Evolutionary conservation across 2,113 vertebrate genomes (phyloP), one percentile per base, ranked within the genome.

Genomic region (Osmerus mordax): DNA sequence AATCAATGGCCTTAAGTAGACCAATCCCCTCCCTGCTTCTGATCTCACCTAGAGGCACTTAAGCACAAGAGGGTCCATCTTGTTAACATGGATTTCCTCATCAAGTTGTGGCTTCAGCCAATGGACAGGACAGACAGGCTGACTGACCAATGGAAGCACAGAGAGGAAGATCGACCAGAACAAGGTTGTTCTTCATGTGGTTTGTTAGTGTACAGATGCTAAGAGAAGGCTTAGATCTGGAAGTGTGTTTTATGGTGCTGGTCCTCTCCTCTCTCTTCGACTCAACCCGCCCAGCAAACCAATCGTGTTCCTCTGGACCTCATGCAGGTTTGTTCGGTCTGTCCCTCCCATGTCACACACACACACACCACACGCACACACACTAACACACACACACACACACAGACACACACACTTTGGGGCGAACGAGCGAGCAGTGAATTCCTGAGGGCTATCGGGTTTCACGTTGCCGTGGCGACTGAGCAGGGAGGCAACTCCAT

Each of bases 401-500:
- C n/a, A n/a, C n/a, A n/a, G n/a, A n/a, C n/a, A n/a, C n/a, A 68
- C 65, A 69, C 64, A 78, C 87, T 87, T 88, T 81, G 84, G 88
- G 87, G 86, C 82, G 65, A 52, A 9, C 88, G 70, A 91, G 53
- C 36, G 91, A 94, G 95, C 94, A 91, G 94, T 92, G 90, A 97
- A 99, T 99, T 98, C 97, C 96, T 96, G 90, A 90, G 91, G 92
- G 93, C 93, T 95, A 94, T 99, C 94, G 7, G 92, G 93, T 99
- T 98, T 97, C 97, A 81, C 77, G 93, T 99, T 95, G 93, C 96
- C 95, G 94, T 97, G 93, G 96, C 94, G 94, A 98, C 97, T 88
- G 58, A 94, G 95, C 93, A 93, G 92, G 93, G 94, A 98, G 97
- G 96, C 96, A 95, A 95, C 95, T 98, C 96, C 97, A 98, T 98